Conservation (phyloP, 2,797 vertebrate species). For the Myiothlypis chrysogaster region DNA sequence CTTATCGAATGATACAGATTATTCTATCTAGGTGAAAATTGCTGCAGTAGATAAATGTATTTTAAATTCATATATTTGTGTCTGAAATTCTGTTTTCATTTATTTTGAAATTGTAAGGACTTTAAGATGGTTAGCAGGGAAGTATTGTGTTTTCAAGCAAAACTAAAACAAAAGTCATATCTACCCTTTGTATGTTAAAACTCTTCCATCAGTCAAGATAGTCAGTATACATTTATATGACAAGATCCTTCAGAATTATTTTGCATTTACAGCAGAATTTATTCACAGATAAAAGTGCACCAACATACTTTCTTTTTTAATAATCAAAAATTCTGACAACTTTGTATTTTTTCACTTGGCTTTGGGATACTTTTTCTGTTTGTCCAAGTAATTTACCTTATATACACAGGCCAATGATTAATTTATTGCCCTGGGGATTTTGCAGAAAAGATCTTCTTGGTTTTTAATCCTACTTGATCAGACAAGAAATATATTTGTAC, state of each 20-base stretch:
- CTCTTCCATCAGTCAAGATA: not conserved
- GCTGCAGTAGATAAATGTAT: not conserved
- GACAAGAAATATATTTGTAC: not conserved
- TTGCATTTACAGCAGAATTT: not conserved
- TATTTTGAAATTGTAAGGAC: not conserved
- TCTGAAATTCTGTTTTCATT: not conserved
- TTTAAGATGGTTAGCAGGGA: not conserved
- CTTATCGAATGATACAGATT: not conserved
- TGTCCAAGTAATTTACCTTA: not conserved
- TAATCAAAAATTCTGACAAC: not conserved
- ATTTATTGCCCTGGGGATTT: not conserved
- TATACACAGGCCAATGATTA: not conserved
- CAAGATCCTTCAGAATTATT: not conserved
- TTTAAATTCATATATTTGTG: not conserved
- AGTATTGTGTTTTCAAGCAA: not conserved
- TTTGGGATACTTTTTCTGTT: not conserved
- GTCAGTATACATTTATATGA: not conserved
- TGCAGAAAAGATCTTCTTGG: not conserved
- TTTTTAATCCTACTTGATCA: slow-evolving; percentile 18
- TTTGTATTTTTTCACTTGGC: not conserved
- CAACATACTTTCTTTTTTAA: not conserved
- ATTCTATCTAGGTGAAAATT: not conserved
- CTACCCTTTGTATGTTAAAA: not conserved
- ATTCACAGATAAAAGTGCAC: not conserved
- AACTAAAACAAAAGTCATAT: not conserved